phyloP scores from a whole-genome alignment of 2,113 vertebrate genomes.

The Mixornis gularis region DNA sequence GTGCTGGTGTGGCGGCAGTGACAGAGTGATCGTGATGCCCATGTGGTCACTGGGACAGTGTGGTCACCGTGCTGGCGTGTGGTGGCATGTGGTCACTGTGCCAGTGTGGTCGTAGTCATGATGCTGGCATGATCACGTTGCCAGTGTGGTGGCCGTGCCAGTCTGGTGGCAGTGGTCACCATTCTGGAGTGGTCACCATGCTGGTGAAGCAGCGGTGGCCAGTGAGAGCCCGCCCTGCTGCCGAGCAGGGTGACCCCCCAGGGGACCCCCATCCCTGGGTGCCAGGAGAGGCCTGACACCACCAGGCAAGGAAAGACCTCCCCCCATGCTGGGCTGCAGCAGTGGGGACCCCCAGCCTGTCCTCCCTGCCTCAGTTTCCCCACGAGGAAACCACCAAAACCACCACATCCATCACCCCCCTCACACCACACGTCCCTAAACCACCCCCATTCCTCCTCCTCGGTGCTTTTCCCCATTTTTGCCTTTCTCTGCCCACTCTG shows the following conservation, averaged over 20 bases:
- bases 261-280: fast-evolving
- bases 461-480: fast-evolving
- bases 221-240: not conserved
- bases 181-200: fast-evolving
- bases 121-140: not conserved
- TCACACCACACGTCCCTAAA: fast-evolving
- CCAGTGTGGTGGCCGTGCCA: fast-evolving
- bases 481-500: not conserved
- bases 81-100: not conserved
- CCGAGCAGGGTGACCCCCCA: fast-evolving
- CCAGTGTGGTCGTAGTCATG: fast-evolving
- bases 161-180: not conserved
- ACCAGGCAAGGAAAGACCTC: fast-evolving
- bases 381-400: fast-evolving
- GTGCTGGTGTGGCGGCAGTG: not conserved
- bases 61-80: not conserved
- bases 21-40: not conserved
- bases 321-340: fast-evolving
- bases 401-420: not conserved
- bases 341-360: fast-evolving
- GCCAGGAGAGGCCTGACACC: not conserved
- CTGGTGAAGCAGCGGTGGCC: fast-evolving
- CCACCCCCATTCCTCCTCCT: not conserved
- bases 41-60: fast-evolving
- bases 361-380: not conserved